Percentiles rank a stretch among this genome's conserved stretches.
These are phyloP conservation scores for Oophaga pumilio DNA, from an alignment of 2,113 vertebrate species.

Conservation along the genomic window DNA sequence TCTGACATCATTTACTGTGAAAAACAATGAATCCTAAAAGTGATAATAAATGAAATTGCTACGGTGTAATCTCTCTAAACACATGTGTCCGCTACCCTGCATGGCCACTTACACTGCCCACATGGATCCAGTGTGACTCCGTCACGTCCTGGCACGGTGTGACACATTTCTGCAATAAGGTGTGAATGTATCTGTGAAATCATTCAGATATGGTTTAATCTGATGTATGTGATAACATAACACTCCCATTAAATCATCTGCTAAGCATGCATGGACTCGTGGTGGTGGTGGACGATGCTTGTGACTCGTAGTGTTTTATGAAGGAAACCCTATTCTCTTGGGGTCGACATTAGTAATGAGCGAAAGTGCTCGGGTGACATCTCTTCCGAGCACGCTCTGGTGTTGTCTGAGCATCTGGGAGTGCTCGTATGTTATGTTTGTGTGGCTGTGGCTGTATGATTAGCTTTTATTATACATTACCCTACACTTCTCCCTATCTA, in stretches of 20 bases:
- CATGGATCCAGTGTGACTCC: background rate
- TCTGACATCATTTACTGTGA: background rate
- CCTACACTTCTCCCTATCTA: too few relatives aligned
- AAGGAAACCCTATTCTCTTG: too few relatives aligned
- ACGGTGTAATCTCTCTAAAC: background rate
- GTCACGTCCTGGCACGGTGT: background rate
- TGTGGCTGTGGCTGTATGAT: too few relatives aligned
- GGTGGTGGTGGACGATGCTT: background rate
- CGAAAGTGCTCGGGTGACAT: too few relatives aligned
- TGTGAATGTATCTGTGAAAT: background rate
- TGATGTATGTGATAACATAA: background rate
- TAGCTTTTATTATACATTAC: too few relatives aligned
- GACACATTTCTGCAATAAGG: background rate
- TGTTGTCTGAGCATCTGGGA: too few relatives aligned
- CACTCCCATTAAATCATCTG: slow-evolving; percentile 3
- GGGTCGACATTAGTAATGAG: too few relatives aligned
- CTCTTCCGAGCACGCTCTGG: too few relatives aligned
- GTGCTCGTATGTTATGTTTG: too few relatives aligned
- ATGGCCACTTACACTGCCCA: background rate
- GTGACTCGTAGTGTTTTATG: background rate
- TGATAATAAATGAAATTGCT: background rate
- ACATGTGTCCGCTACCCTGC: background rate
- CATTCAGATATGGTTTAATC: background rate
- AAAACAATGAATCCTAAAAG: background rate
- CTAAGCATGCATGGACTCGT: background rate